Base-by-base conservation (phyloP, 2,888 invertebrate genomes). In the Melolontha melolontha region DNA sequence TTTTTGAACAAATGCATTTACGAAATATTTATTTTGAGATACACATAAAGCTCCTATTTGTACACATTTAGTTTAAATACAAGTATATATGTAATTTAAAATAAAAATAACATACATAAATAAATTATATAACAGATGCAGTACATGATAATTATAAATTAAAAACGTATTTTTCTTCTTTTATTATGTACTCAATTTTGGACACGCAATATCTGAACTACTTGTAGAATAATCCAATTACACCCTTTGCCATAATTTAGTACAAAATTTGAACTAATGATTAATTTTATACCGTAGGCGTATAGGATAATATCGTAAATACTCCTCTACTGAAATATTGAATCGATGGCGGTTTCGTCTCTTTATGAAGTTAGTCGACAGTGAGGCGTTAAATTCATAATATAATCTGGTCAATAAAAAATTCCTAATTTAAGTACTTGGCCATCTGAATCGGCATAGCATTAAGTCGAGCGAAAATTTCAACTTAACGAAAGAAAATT, bases 361-460 rank as follows among this genome's bases (percentile, higher is more conserved):
- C 59, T 62, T 62, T 62, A 49, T 49, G 59, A 42, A 62, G 59
- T 62, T 62, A 62, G 59, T 62, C 59, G 59, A 62, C 59, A 62
- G 59, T 62, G 59, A 62, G 59, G 59, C 59, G 59, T 62, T 62
- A 62, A 62, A 62, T 62, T 62, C 29, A 47, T 62, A 62, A n/a
- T 47, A 47, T 49, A 62, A 62, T 49, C 59, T 29, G 59, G 49
- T 34, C 47, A 44, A 39, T 44, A 16, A 49, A 62, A 62, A 62
- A 54, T 11, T 62, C 59, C 59, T 62, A 62, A 62, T 62, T 62
- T 62, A 62, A 62, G 59, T 62, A 47, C 47, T 22, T 62, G 34
- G 34, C 47, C 44, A 62, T 47, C 42, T 47, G 47, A 22, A 29
- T 47, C n/a, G 47, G 34, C 29, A 62, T 22, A 22, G 49, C 17